Base-by-base conservation (phyloP, 2,113 vertebrate species). In the Nematolebias whitei region DNA sequence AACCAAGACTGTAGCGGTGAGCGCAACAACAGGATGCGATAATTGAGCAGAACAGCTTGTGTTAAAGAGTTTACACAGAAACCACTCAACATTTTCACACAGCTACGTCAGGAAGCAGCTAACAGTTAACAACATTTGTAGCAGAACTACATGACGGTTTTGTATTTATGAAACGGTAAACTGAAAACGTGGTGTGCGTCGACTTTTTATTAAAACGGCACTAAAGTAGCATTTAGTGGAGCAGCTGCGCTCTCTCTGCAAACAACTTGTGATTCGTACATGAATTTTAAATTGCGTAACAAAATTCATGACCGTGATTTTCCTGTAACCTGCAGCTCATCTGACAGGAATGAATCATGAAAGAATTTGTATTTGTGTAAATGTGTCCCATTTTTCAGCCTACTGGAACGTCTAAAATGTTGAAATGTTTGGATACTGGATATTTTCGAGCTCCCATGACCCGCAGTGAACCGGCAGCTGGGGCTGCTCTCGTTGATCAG, bases 71-170 rank as follows among this genome's bases (percentile, higher is more conserved):
- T 29, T 4, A 29, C 26, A n/a, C n/a, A n/a, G n/a, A n/a, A n/a
- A n/a, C n/a, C n/a, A n/a, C n/a, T n/a, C n/a, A 29, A 32, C 41
- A 69, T 63, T 85, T 84, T 85, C 82, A 78, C 80, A 74, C 44
- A 76, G n/a, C n/a, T 80, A 87, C 71, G 80, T 63, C 44, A 76
- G 60, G 18, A 50, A 74, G 65, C 79, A 69, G 32, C 71, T 71
- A 74, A 79, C 76, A 76, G 26, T 4, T 29, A 4, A 4, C 26
- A 29, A 3, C 7, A 4, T 29, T 29, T 7, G 3, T 29, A 7
- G 26, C 26, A 29, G 26, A 3, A 29, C 26, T 4, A 76, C 65
- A 78, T 41, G 54, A 26, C 23, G 26, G 20, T 40, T 45, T 24
- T 44, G 16, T 20, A 9, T 39, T 14, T 52, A 29, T 26, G 55